A percentile compares a stretch with the other conserved stretches of the same genome.
phyloP scores from a whole-genome alignment of 2,888 invertebrate species.

The Epicampocera succincta region DNA sequence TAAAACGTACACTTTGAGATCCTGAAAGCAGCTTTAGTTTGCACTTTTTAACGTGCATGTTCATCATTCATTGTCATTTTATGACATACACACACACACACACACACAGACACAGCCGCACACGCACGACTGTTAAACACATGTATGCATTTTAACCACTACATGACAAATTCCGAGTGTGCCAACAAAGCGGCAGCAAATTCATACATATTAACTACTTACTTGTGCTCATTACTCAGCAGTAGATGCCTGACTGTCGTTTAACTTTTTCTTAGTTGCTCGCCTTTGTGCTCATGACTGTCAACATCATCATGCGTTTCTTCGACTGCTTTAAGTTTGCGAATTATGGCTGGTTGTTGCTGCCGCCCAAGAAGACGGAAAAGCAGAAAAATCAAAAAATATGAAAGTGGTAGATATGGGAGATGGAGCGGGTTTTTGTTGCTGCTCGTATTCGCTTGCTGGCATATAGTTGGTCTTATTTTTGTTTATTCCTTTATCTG shows the following conservation, averaged over 20 bases:
- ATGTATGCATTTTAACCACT: conserved; percentile 8
- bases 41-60: conserved; percentile 62
- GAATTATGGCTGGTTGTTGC: conserved; percentile 14
- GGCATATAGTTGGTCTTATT: neutral
- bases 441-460: neutral
- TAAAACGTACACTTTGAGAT: conserved; percentile 45
- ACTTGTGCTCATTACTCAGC: conserved; percentile 52
- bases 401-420: conserved; percentile 31
- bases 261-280: neutral
- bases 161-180: conserved; percentile 38
- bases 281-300: conserved; percentile 29
- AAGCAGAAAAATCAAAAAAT: conserved; percentile 6
- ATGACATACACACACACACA: neutral
- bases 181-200: neutral
- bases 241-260: conserved; percentile 15
- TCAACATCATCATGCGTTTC: conserved; percentile 42
- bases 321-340: conserved; percentile 33
- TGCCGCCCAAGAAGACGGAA: neutral
- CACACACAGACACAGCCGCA: neutral
- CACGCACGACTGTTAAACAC: neutral
- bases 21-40: conserved; percentile 64
- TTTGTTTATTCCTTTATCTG: conserved; percentile 27
- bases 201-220: conserved; percentile 48
- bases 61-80: conserved; percentile 65
- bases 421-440: neutral